Evolutionary conservation across 2,888 invertebrate species (phyloP).

Genomic region (Drosophila emarginata): DNA sequence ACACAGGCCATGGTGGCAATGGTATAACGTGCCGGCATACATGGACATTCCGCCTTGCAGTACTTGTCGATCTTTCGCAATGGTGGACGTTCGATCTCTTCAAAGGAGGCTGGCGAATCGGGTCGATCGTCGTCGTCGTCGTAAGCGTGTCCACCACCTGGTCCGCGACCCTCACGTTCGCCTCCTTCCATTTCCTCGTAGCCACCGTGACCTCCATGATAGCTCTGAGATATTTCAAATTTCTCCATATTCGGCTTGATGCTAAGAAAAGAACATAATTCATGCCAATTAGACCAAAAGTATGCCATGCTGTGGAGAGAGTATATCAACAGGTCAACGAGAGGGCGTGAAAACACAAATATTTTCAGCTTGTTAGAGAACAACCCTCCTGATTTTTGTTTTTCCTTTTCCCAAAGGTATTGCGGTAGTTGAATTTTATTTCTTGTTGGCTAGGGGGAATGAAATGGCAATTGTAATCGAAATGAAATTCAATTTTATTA

Average conservation of each 20-base stretch:
- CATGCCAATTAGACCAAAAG: slow-evolving; percentile 61
- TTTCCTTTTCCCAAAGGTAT: slow-evolving; percentile 63
- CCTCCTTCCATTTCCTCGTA: slow-evolving; percentile 81
- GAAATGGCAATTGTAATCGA: slow-evolving; percentile 11
- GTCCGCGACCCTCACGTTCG: slow-evolving; percentile 77
- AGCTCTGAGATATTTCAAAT: slow-evolving; percentile 81
- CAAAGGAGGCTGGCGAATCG: slow-evolving; percentile 89
- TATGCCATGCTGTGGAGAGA: neutral
- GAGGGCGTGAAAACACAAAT: slow-evolving; percentile 74
- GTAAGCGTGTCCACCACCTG: slow-evolving; percentile 76
- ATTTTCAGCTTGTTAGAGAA: slow-evolving; percentile 76
- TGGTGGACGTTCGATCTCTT: slow-evolving; percentile 92
- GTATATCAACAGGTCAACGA: slow-evolving; percentile 44
- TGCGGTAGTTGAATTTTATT: slow-evolving; percentile 24
- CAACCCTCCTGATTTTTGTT: slow-evolving; percentile 27
- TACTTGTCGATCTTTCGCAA: slow-evolving; percentile 94
- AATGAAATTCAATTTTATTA: slow-evolving; percentile 79
- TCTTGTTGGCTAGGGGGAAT: neutral
- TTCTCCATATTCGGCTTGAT: slow-evolving; percentile 78
- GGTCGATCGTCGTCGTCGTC: slow-evolving; percentile 85
- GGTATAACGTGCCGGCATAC: slow-evolving; percentile 92
- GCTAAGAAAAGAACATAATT: slow-evolving; percentile 64
- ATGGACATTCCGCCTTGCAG: slow-evolving; percentile 92
- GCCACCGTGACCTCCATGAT: slow-evolving; percentile 80
- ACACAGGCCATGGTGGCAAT: slow-evolving; percentile 93